These are phyloP conservation scores for Bambusicola thoracicus DNA, from an alignment of 2,113 vertebrate genomes.

Conservation along the genomic window DNA sequence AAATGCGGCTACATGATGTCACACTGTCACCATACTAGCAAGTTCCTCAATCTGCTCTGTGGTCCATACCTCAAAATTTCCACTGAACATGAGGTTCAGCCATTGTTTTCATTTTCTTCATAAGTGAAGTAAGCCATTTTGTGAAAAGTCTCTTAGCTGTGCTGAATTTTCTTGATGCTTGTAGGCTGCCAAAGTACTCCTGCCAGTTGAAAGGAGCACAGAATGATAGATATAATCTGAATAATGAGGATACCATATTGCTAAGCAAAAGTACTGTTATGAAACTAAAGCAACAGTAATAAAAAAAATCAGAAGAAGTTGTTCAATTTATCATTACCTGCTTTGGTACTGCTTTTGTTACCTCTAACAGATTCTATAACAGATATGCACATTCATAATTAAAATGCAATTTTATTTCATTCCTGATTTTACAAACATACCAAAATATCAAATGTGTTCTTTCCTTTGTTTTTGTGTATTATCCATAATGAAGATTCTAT, in stretches of 20 bases:
- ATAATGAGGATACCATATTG: background rate
- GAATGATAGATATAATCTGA: background rate
- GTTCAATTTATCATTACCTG: background rate
- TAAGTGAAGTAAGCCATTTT: background rate
- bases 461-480: background rate
- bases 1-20: background rate
- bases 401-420: background rate
- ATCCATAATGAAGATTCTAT: background rate
- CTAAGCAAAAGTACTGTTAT: background rate
- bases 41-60: slow-evolving; percentile 38
- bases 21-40: background rate
- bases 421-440: background rate
- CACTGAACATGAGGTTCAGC: slow-evolving; percentile 7
- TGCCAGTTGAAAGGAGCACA: background rate
- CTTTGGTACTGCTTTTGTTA: background rate
- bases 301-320: background rate
- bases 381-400: background rate
- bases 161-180: background rate
- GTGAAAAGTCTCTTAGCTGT: background rate
- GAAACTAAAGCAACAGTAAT: background rate
- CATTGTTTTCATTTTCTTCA: background rate
- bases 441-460: background rate
- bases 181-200: background rate
- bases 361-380: background rate
- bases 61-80: slow-evolving; percentile 54